phyloP scores from a whole-genome alignment of 1,140 invertebrate genomes.

The Pectinophora gossypiella region DNA sequence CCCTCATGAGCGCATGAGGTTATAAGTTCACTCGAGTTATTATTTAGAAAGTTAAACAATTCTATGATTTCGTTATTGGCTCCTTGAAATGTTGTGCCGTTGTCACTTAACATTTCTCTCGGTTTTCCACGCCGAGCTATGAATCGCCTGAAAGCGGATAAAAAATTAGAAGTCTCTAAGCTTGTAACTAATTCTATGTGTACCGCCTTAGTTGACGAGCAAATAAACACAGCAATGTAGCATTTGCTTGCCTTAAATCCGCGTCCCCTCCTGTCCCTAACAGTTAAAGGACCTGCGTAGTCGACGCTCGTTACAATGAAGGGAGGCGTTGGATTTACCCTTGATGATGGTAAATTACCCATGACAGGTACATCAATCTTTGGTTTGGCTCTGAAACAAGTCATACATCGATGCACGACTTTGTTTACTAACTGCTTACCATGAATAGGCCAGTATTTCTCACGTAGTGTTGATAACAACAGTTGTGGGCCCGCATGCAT shows the following conservation, averaged over 20 bases:
- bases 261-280: background rate
- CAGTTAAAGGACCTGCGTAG: background rate
- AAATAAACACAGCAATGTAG: background rate
- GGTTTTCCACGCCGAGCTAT: background rate
- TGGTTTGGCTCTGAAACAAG: background rate
- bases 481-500: conserved; percentile 5
- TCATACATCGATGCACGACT: background rate
- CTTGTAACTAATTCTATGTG: background rate
- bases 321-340: background rate
- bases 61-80: background rate
- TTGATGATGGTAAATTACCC: background rate
- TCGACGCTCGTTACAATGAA: background rate
- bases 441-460: background rate
- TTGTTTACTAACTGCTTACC: conserved; percentile 14
- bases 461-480: background rate
- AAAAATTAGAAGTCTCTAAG: background rate
- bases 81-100: background rate
- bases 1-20: background rate
- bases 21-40: background rate
- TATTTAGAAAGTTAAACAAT: background rate
- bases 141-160: background rate
- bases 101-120: background rate
- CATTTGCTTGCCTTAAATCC: background rate
- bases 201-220: background rate
- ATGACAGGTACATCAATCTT: background rate